Evolutionary conservation across 2,888 invertebrate species (phyloP), one percentile per base, ranked within the genome.

Genomic region (Ephialtes manifestator): DNA sequence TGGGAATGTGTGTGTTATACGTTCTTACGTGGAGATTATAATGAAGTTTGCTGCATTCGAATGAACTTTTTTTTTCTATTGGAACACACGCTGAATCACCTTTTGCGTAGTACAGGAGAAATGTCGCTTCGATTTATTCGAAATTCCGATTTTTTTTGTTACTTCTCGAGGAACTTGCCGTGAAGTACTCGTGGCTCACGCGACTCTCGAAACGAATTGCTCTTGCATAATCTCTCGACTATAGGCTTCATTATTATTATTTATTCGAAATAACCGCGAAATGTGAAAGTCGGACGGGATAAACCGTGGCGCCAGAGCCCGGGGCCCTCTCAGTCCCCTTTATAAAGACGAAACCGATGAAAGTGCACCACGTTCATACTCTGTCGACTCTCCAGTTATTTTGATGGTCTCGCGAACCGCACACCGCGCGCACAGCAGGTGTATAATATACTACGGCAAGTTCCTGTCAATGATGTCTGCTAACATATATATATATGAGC

Each of bases 201-300:
- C 18, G 65, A 43, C 65, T 65, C 65, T 20, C 39, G 43, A 18
- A 39, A n/a, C 20, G 28, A 43, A n/a, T 35, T 15, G 65, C 39
- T 39, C 39, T 65, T 65, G 43, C 43, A 43, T 65, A 65, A 65
- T 31, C 60, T 35, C 60, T 60, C 65, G 20, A 43, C 20, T 11
- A 39, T 13, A 4, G 1, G 10, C 18, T 11, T 63, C 15, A 63
- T 67, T 67, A 46, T 67, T 46, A 67, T 67, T 67, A 67, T 67
- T 67, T 28, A 67, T 67, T 46, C 67, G 67, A 48, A 48, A 67
- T 67, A 67, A 48, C 67, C 46, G 46, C 67, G 67, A 67, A 67
- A 67, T 67, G 67, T 67, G 67, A 67, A 67, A 67, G 67, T 67
- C 48, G 67, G 48, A 67, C 24, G 67, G 48, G 43, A 46, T 15